Evolutionary conservation across 2,797 vertebrate species (phyloP).

Genomic region (Falco rusticolus): DNA sequence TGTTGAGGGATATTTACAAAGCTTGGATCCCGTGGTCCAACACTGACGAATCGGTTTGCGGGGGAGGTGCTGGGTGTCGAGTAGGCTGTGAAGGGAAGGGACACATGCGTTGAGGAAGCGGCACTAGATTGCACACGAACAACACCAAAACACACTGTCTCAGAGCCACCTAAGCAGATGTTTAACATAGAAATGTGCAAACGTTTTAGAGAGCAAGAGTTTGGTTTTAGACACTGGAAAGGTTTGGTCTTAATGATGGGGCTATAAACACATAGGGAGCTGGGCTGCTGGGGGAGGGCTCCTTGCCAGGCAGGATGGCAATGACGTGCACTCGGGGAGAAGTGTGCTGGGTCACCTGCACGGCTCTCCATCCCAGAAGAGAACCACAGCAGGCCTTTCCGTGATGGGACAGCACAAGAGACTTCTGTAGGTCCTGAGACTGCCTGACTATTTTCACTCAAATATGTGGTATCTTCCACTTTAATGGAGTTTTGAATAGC

Average conservation of each 20-base stretch:
- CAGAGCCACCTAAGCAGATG: constrained; percentile 77
- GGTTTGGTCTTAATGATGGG: neutral
- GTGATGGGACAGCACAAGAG: neutral
- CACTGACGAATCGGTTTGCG: constrained; percentile 98
- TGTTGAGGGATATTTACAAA: constrained; percentile 99
- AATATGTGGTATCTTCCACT: neutral
- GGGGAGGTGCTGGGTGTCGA: constrained; percentile 98
- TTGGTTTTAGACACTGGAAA: constrained; percentile 53
- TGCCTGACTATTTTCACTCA: neutral
- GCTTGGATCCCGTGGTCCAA: constrained; percentile 97
- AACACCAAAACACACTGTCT: constrained; percentile 81
- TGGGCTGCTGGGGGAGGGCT: neutral
- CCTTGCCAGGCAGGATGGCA: neutral
- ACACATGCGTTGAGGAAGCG: constrained; percentile 85
- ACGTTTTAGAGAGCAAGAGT: constrained; percentile 75
- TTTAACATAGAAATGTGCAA: constrained; percentile 76
- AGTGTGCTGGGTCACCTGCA: neutral
- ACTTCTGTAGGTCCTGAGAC: neutral
- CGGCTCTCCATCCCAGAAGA: neutral
- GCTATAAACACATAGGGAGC: neutral
- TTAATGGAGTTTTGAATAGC: neutral
- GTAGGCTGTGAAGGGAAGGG: constrained; percentile 90
- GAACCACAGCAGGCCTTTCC: neutral
- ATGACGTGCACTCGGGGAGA: neutral
- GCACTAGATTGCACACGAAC: constrained; percentile 81